Conservation (phyloP, 2,797 vertebrate genomes). For the Acanthornis magna region DNA sequence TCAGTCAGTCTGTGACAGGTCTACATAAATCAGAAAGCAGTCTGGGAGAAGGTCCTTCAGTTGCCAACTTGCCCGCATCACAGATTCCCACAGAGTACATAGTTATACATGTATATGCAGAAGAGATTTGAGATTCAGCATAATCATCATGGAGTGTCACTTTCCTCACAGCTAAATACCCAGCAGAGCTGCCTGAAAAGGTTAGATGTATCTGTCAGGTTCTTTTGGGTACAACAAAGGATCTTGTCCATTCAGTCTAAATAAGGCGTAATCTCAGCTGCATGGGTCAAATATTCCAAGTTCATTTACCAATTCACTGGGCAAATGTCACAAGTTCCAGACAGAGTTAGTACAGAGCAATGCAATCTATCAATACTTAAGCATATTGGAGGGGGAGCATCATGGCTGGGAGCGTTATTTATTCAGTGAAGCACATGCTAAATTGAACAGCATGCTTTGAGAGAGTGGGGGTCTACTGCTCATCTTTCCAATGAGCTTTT, state of each 20-base stretch:
- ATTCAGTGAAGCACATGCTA: conserved; percentile 63
- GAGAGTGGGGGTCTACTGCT: conserved; percentile 11
- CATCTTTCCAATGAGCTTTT: neutral
- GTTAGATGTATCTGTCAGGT: conserved; percentile 71
- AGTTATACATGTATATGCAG: neutral
- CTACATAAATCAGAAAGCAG: conserved; percentile 59
- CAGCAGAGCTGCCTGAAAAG: conserved; percentile 69
- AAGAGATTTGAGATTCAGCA: conserved; percentile 57
- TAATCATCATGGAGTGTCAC: conserved; percentile 38
- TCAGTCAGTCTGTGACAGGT: conserved; percentile 4
- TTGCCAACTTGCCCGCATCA: conserved; percentile 36
- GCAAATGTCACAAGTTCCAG: conserved; percentile 72
- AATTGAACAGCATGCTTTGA: conserved; percentile 53
- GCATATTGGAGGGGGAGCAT: conserved; percentile 50
- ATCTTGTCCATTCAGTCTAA: conserved; percentile 53
- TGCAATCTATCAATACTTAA: conserved; percentile 72
- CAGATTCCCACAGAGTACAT: conserved; percentile 23
- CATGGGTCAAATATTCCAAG: conserved; percentile 69
- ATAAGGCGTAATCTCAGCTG: conserved; percentile 61
- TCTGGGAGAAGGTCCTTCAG: conserved; percentile 41
- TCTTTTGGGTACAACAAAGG: conserved; percentile 70
- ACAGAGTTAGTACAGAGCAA: conserved; percentile 17
- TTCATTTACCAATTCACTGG: conserved; percentile 72
- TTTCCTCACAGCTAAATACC: conserved; percentile 33
- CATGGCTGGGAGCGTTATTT: conserved; percentile 48